Evolutionary conservation across 2,888 invertebrate species (phyloP).

Genomic region (Hyalella azteca): DNA sequence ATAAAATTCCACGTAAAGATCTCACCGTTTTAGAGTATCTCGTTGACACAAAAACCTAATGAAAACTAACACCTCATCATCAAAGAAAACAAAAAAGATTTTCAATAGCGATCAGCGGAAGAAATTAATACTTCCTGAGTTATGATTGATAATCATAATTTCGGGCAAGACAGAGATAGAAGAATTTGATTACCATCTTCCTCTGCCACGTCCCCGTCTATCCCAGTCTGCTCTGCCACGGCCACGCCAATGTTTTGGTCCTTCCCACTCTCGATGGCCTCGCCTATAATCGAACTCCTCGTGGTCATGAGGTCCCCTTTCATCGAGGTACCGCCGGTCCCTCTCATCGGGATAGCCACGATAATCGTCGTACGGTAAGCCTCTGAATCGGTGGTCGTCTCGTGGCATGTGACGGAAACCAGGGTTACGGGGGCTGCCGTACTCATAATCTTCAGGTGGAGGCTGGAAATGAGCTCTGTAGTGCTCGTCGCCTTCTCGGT

Average conservation of each 20-base stretch:
- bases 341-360: not conserved
- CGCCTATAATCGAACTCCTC: constrained; percentile 37
- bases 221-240: constrained; percentile 38
- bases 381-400: constrained; percentile 31
- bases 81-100: not conserved
- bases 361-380: constrained; percentile 13
- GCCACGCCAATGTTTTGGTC: not conserved
- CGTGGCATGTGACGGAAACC: not conserved
- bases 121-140: too few relatives aligned
- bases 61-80: not conserved
- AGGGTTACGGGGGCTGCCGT: not conserved
- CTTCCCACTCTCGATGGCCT: constrained; percentile 32
- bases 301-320: not conserved
- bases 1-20: not conserved
- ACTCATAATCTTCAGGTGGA: constrained; percentile 16
- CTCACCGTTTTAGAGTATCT: not conserved
- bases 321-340: not conserved
- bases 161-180: too few relatives aligned
- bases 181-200: not conserved
- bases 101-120: too few relatives aligned
- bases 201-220: not conserved
- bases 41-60: not conserved
- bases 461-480: not conserved
- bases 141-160: too few relatives aligned
- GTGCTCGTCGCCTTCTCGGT: not conserved